These are phyloP conservation scores for Monarcha castaneiventris DNA, from an alignment of 2,113 vertebrate genomes.

Conservation along the genomic window DNA sequence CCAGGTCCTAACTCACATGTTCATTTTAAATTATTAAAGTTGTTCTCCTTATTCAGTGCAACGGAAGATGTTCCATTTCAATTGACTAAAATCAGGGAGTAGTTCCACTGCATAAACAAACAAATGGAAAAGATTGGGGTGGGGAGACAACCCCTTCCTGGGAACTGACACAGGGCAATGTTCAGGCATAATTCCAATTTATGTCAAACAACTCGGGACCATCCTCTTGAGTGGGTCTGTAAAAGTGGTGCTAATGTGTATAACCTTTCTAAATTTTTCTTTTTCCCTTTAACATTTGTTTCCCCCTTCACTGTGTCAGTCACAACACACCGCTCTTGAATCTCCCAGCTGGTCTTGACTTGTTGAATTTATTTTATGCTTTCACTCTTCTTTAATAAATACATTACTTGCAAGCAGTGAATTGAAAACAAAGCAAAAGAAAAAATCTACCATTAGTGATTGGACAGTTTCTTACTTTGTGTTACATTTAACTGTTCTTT, in stretches of 20 bases:
- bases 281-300: constrained; percentile 76
- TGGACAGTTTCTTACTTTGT: constrained; percentile 99
- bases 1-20: neutral
- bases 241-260: constrained; percentile 81
- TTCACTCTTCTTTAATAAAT: constrained; percentile 82
- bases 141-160: neutral
- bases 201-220: neutral
- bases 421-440: constrained; percentile 80
- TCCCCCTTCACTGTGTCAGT: constrained; percentile 81
- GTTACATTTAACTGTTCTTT: constrained; percentile 99
- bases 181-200: neutral
- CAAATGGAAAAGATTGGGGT: accelerated
- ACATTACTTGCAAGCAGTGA: constrained; percentile 86
- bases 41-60: neutral
- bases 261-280: constrained; percentile 68
- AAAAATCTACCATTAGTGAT: constrained; percentile 84
- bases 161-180: neutral
- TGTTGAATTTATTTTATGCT: constrained; percentile 85
- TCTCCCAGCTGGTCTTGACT: constrained; percentile 80
- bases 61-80: neutral
- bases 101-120: neutral
- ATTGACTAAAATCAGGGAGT: neutral
- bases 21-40: neutral
- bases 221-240: constrained; percentile 82
- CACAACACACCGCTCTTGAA: constrained; percentile 84